Evolutionary conservation across 2,113 vertebrate species (phyloP).

Genomic region (Arenaria interpres): DNA sequence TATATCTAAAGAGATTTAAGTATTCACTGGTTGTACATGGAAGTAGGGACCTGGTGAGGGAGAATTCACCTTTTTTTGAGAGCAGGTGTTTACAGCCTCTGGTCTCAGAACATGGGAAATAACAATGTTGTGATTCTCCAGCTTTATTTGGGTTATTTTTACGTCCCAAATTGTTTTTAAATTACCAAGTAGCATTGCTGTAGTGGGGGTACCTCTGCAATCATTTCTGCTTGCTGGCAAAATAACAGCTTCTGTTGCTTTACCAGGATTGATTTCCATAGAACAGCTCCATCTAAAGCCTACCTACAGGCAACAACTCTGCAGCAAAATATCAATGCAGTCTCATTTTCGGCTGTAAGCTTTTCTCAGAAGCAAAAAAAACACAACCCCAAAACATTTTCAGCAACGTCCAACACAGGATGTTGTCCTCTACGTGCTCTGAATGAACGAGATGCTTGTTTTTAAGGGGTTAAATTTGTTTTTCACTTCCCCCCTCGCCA

Average conservation of each 20-base stretch:
- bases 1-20: not conserved
- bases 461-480: not conserved
- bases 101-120: not conserved
- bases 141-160: not conserved
- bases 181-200: not conserved
- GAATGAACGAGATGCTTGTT: not conserved
- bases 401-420: not conserved
- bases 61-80: not conserved
- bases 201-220: not conserved
- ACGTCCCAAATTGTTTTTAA: slow-evolving; percentile 4
- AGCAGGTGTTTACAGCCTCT: not conserved
- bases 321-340: slow-evolving; percentile 28
- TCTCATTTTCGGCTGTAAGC: not conserved
- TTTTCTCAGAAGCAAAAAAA: not conserved
- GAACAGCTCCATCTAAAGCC: slow-evolving; percentile 62
- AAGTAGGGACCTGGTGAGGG: not conserved
- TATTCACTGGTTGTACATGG: not conserved
- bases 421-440: too few relatives aligned
- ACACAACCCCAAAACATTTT: not conserved
- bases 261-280: slow-evolving; percentile 47
- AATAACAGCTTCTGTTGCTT: slow-evolving; percentile 46
- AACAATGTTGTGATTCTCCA: not conserved
- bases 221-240: slow-evolving; percentile 30
- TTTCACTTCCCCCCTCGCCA: not conserved
- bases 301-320: slow-evolving; percentile 58